These are phyloP conservation scores for Camponotus floridanus DNA, from an alignment of 1,140 invertebrate genomes.

Conservation along the genomic window DNA sequence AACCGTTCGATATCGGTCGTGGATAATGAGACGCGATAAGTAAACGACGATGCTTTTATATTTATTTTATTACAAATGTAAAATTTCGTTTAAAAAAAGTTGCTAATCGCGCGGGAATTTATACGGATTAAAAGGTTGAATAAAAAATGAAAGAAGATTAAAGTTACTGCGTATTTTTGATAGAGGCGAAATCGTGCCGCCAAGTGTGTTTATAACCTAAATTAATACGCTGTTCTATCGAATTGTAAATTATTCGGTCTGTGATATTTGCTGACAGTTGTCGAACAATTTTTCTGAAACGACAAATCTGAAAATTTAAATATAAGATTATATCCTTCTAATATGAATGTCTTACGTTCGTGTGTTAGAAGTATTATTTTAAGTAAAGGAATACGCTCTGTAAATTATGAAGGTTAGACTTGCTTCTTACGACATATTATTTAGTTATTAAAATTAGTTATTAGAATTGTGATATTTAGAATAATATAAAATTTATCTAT, in stretches of 20 bases:
- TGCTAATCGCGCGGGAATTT: not conserved
- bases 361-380: constrained; percentile 25
- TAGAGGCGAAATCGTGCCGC: not conserved
- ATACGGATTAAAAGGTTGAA: not conserved
- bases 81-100: not conserved
- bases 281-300: not conserved
- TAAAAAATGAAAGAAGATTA: not conserved
- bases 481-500: not conserved
- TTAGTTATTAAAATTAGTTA: too few relatives aligned
- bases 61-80: not conserved
- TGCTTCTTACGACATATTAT: constrained; percentile 4
- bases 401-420: constrained; percentile 65
- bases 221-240: not conserved
- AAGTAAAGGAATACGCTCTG: constrained; percentile 17
- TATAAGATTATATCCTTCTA: not conserved
- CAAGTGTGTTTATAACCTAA: constrained; percentile 12
- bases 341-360: constrained; percentile 67
- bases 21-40: not conserved
- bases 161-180: not conserved
- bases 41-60: too few relatives aligned
- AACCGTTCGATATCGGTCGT: not conserved
- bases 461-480: not conserved
- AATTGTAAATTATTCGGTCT: not conserved
- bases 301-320: not conserved
- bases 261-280: not conserved